These are phyloP conservation scores for Heliothis subflexa DNA, from an alignment of 1,140 invertebrate genomes.

Conservation along the genomic window DNA sequence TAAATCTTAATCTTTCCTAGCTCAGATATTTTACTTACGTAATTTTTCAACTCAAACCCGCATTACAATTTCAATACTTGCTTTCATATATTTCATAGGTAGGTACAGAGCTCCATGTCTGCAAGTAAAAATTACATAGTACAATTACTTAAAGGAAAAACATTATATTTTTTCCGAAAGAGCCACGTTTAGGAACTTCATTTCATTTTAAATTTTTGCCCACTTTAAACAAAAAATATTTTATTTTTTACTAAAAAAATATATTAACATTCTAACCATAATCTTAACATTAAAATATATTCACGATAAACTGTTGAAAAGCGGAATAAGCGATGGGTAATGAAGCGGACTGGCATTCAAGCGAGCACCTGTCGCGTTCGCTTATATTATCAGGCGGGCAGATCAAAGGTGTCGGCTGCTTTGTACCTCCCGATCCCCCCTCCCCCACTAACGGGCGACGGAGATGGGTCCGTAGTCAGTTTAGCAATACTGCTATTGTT, in stretches of 20 bases:
- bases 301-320: constrained; percentile 26
- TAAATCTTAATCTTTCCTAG: too few species aligned
- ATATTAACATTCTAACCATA: neutral
- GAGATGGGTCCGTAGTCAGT: neutral
- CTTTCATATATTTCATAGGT: too few species aligned
- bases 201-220: too few species aligned
- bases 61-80: too few species aligned
- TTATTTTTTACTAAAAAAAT: neutral
- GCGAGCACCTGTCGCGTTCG: neutral
- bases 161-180: too few species aligned
- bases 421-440: neutral
- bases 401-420: constrained; percentile 9
- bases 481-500: neutral
- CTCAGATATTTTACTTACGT: too few species aligned
- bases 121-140: too few species aligned
- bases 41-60: too few species aligned
- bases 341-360: constrained; percentile 2
- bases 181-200: too few species aligned
- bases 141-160: too few species aligned
- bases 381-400: constrained; percentile 6
- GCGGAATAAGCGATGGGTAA: constrained; percentile 19
- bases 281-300: neutral
- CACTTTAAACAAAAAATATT: too few species aligned
- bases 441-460: neutral
- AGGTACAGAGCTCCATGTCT: too few species aligned